Base-by-base conservation (phyloP, 1,140 invertebrate genomes). In the Triops cancriformis region DNA sequence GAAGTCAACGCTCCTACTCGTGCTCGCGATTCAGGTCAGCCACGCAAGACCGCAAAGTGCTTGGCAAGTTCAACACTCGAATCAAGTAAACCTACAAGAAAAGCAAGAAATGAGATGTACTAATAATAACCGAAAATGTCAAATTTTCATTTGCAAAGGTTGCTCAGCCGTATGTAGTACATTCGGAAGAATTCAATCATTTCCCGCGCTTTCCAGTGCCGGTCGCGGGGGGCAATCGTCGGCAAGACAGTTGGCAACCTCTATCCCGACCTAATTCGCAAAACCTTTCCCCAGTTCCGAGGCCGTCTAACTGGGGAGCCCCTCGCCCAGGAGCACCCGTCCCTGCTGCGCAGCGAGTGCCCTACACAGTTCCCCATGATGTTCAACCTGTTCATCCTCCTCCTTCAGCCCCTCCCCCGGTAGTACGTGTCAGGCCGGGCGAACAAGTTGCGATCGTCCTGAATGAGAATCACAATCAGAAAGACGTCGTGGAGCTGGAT, bases 381-480 rank as follows among this genome's bases (percentile, higher is more conserved):
- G 31, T 7, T 37, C 31, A 37, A 37, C 31, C 31, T 37, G 2
- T 7, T 2, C 31, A 37, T 7, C 31, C 51, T 64, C 51, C 51
- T n/a, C 23, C 6, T 64, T 23, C n/a, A 6, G 10, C n/a, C 51
- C 51, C 14, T 23, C 51, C 51, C 51, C 75, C 75, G 4, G 26
- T 28, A 6, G 75, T 76, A 18, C 75, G 64, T 64, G 75, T 76
- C 42, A 76, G 43, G 26, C 43, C 75, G 9, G 75, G 75, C 7
- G 75, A 76, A 27, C 43, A 45, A 28, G 75, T 76, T 1, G 43
- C 75, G 23, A 51, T 76, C 26, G 64, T 76, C 43, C 27, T 76
- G 6, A 27, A 64, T 6, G 18, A 51, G 26, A 26, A 51, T 28
- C 43, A 76, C 75, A 12, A 26, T 10, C 75, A 51, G 26, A 64